Evolutionary conservation across 2,888 invertebrate species (phyloP).

Genomic region (Pseudoips prasinana): DNA sequence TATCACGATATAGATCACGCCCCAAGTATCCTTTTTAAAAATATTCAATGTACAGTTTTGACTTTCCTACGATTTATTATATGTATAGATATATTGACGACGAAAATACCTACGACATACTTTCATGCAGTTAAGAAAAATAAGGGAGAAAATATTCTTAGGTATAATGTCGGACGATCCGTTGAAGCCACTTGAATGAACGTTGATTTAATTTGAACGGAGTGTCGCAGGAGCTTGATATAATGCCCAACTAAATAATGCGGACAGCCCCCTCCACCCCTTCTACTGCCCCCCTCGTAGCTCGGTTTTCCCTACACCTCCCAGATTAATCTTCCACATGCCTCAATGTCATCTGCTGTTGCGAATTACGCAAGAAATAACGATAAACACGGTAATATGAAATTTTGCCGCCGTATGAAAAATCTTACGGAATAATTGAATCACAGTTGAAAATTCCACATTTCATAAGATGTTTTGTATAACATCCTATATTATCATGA

Average conservation of each 20-base stretch:
- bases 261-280: constrained; percentile 42
- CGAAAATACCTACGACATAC: constrained; percentile 31
- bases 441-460: too few species aligned
- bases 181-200: constrained; percentile 52
- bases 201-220: constrained; percentile 62
- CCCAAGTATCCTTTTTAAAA: too few species aligned
- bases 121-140: too few species aligned
- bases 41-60: too few species aligned
- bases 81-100: too few species aligned
- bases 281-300: constrained; percentile 7
- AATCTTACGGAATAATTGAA: not conserved
- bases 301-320: constrained; percentile 32
- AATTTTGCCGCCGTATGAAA: constrained; percentile 31
- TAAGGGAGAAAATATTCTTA: too few species aligned
- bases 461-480: too few species aligned
- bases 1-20: too few species aligned
- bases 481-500: too few species aligned
- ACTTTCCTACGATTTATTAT: too few species aligned
- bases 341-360: constrained; percentile 67
- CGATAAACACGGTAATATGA: constrained; percentile 50
- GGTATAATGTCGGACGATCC: constrained; percentile 47
- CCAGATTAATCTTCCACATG: constrained; percentile 69
- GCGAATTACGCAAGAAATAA: constrained; percentile 68
- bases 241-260: constrained; percentile 67
- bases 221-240: constrained; percentile 52